These are phyloP conservation scores for Calliphora vomitoria DNA, from an alignment of 2,888 invertebrate species.

Conservation along the genomic window DNA sequence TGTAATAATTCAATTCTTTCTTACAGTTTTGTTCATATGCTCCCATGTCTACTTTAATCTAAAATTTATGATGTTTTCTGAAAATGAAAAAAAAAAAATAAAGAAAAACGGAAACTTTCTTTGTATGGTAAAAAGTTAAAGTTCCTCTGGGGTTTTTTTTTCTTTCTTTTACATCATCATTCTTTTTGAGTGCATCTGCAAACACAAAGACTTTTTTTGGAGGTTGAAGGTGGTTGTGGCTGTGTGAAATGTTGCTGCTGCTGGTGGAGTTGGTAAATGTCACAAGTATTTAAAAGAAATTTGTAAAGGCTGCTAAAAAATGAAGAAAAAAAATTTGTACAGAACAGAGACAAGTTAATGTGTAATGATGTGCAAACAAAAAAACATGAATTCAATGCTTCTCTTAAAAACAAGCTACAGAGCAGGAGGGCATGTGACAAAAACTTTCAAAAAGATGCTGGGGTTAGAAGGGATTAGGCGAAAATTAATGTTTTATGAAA, in stretches of 20 bases:
- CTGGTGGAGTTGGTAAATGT: slow-evolving; percentile 31
- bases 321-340: not conserved
- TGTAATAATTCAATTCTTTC: slow-evolving; percentile 69
- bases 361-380: slow-evolving; percentile 57
- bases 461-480: not conserved
- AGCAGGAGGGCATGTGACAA: not conserved
- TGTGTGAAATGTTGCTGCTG: not conserved
- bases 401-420: not conserved
- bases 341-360: slow-evolving; percentile 57
- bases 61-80: slow-evolving; percentile 62
- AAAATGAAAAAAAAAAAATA: not conserved
- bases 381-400: slow-evolving; percentile 29
- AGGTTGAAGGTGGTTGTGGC: slow-evolving; percentile 10
- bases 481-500: not conserved
- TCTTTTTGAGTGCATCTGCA: slow-evolving; percentile 46
- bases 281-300: slow-evolving; percentile 59
- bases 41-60: slow-evolving; percentile 58
- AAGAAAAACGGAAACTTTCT: slow-evolving; percentile 37
- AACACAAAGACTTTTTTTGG: slow-evolving; percentile 38
- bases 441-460: not conserved
- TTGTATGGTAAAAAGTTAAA: slow-evolving; percentile 34
- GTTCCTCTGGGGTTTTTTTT: not conserved
- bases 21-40: slow-evolving; percentile 45
- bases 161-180: slow-evolving; percentile 14
- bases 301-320: slow-evolving; percentile 22